These are phyloP conservation scores for Parambassis ranga DNA, from an alignment of 2,797 vertebrate species.

Conservation along the genomic window DNA sequence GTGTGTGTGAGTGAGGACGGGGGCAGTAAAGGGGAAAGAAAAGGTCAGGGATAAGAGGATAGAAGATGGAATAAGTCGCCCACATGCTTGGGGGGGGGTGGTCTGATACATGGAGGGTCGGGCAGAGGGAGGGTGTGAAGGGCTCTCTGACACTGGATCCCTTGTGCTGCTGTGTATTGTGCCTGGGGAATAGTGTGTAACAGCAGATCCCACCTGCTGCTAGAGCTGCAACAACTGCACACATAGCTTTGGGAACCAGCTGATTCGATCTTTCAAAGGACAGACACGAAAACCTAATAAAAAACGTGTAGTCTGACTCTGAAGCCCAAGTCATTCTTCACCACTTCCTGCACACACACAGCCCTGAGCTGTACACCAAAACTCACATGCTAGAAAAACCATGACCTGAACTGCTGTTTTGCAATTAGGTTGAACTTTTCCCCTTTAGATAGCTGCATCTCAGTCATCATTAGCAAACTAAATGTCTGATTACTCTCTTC, in stretches of 20 bases:
- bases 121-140: background rate
- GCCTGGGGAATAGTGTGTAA: background rate
- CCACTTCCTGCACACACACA: conserved; percentile 22
- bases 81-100: conserved; percentile 43
- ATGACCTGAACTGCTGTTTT: background rate
- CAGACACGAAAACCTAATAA: background rate
- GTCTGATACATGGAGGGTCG: background rate
- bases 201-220: background rate
- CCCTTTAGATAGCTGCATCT: too few relatives aligned
- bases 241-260: fast-evolving
- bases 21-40: conserved; percentile 24
- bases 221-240: conserved; percentile 4
- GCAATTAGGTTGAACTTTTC: background rate
- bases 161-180: conserved; percentile 12
- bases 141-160: conserved; percentile 36
- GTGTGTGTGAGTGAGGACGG: conserved; percentile 7
- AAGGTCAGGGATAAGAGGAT: conserved; percentile 73
- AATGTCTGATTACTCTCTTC: background rate
- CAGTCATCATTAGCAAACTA: too few relatives aligned
- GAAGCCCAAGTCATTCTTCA: too few relatives aligned
- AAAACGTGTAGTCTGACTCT: background rate
- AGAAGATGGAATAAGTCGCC: conserved; percentile 60
- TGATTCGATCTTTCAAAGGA: background rate
- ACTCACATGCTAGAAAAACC: background rate
- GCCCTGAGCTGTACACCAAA: fast-evolving